Base-by-base conservation (phyloP, 1,140 invertebrate genomes). In the Lordiphosa stackelbergi region DNA sequence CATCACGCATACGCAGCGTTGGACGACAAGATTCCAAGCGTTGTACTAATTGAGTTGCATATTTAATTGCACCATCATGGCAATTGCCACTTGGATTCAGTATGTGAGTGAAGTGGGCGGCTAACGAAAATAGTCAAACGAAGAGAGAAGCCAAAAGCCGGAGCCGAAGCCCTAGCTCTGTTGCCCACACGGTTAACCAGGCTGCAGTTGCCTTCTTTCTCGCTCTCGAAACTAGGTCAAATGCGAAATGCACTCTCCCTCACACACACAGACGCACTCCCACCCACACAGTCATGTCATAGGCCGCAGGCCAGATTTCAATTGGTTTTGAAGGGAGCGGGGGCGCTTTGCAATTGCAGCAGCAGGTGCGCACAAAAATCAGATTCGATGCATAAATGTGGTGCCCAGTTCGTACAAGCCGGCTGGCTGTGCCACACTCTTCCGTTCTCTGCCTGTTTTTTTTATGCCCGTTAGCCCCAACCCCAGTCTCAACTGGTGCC, bases 351-450 rank as follows among this genome's bases (percentile, higher is more conserved):
- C 63, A 57, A 35, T 40, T 51, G 57, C 41, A 56, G 66, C 73
- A 75, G 72, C 73, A 75, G 73, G 74, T 79, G 74, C 78, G 66
- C 74, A 79, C 45, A 61, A 53, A 65, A 66, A 66, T 60, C 61
- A 66, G 73, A 73, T 63, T 74, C 63, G 48, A 77, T 64, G 49
- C 49, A 62, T 38, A 64, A 28, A 19, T 51, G 51, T 54, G 53
- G 51, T 54, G 53, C 53, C 53, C 35, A 36, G 38, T 40, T 54
- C 42, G 31, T 51, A 47, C 60, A 69, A 53, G 69, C 66, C 66
- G 69, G 69, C 55, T 54, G 48, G 0, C 28, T 19, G 42, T 34
- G 28, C 19, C 22, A n/a, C 10, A 6, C 19, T 45, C 49, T 60
- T 28, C 42, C 42, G 19, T 31, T 54, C 11, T 45, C 52, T 60